Evolutionary conservation across 2,113 vertebrate species (phyloP).

Genomic region (Datnioides undecimradiatus): DNA sequence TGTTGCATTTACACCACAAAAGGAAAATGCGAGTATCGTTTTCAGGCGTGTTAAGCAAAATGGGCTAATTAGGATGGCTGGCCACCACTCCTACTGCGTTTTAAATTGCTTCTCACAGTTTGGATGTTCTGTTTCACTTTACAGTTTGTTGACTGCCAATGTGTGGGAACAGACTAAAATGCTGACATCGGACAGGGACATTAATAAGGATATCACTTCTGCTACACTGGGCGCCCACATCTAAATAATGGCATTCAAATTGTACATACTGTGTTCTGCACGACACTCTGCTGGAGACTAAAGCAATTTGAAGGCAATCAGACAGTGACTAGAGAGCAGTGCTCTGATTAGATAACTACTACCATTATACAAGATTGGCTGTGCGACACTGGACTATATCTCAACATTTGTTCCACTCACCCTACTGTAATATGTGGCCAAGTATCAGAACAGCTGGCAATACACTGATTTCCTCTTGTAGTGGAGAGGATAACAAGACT

Average conservation of each 20-base stretch:
- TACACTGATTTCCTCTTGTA: conserved; percentile 10
- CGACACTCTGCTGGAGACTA: conserved; percentile 48
- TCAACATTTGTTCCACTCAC: conserved; percentile 29
- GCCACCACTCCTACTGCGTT: conserved; percentile 47
- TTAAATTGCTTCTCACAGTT: conserved; percentile 63
- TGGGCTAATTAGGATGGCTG: conserved; percentile 58
- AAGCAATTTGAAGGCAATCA: conserved; percentile 56
- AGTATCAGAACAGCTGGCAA: conserved; percentile 20
- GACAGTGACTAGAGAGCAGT: conserved; percentile 48
- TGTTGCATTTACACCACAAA: conserved; percentile 57
- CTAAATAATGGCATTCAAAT: conserved; percentile 64
- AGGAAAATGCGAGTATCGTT: conserved; percentile 10
- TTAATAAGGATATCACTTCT: conserved; percentile 64
- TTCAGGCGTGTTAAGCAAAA: conserved; percentile 47
- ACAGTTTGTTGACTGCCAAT: conserved; percentile 59
- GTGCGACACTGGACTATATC: conserved; percentile 16
- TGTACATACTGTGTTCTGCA: conserved; percentile 56
- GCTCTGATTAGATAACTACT: conserved; percentile 50
- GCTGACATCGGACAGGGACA: conserved; percentile 49
- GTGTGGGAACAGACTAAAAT: conserved; percentile 47
- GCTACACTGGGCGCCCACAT: conserved; percentile 34
- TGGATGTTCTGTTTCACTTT: conserved; percentile 46
- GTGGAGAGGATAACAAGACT: conserved; percentile 29
- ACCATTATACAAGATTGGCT: conserved; percentile 23
- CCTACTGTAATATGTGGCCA: background rate